Percentiles rank a stretch among this genome's conserved stretches.
Evolutionary conservation across 1,140 invertebrate genomes (phyloP).

Genomic region (Drosophila gunungcola): DNA sequence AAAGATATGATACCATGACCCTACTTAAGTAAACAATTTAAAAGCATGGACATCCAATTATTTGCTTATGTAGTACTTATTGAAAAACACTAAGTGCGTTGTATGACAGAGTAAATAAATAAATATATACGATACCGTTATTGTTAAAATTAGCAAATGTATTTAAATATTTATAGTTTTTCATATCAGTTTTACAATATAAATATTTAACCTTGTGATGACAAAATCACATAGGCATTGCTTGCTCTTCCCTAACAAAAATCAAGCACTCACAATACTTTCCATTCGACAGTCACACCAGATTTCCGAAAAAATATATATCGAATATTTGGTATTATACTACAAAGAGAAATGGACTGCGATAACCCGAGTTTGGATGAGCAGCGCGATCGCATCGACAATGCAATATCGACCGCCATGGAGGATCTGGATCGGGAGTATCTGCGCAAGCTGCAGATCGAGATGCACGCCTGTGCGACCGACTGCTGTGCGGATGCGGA

Average conservation of each 20-base stretch:
- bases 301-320: not conserved
- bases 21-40: not conserved
- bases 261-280: not conserved
- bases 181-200: too few relatives aligned
- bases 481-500: slow-evolving; percentile 92
- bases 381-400: slow-evolving; percentile 91
- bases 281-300: not conserved
- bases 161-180: too few relatives aligned
- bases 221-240: not conserved
- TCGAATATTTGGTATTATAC: not conserved
- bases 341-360: slow-evolving; percentile 13
- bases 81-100: too few relatives aligned
- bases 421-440: slow-evolving; percentile 91
- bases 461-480: slow-evolving; percentile 94
- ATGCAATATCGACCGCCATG: slow-evolving; percentile 90
- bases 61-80: too few relatives aligned
- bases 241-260: not conserved
- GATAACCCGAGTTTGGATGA: slow-evolving; percentile 88
- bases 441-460: slow-evolving; percentile 94
- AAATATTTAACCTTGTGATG: not conserved
- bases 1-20: not conserved
- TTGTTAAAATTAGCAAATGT: too few relatives aligned
- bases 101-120: too few relatives aligned
- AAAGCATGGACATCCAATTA: not conserved
- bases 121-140: too few relatives aligned